Percentiles rank a stretch among this genome's conserved stretches.
Evolutionary conservation across 2,888 invertebrate species (phyloP).

Genomic region (Heteropelma amictum): DNA sequence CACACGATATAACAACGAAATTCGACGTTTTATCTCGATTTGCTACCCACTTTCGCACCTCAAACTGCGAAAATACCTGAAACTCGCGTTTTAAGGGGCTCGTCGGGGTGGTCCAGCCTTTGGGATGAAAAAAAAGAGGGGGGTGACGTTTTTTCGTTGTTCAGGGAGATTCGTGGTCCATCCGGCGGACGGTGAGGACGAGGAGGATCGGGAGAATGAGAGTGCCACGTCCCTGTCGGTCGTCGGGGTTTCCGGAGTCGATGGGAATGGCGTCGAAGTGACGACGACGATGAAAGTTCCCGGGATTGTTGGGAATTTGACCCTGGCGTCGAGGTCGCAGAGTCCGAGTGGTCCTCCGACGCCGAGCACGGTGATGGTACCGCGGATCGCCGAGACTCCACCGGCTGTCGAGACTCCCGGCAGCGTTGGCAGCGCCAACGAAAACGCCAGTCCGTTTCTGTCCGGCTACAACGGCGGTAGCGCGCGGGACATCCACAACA

Average conservation of each 20-base stretch:
- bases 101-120: no score
- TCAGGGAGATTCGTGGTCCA: conserved; percentile 78
- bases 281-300: conserved; percentile 54
- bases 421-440: conserved; percentile 76
- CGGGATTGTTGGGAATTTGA: conserved; percentile 67
- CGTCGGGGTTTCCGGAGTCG: not conserved
- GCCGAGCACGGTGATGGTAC: conserved; percentile 67
- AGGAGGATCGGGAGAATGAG: conserved; percentile 61
- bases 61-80: no score
- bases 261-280: conserved; percentile 34
- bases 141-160: no score
- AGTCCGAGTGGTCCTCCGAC: conserved; percentile 72
- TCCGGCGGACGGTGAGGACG: conserved; percentile 75
- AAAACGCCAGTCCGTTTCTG: conserved; percentile 78
- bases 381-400: conserved; percentile 74
- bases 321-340: conserved; percentile 66
- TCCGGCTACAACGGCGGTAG: conserved; percentile 74
- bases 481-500: conserved; percentile 68
- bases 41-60: no score
- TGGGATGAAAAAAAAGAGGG: no score
- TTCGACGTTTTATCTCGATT: no score
- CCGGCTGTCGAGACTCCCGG: conserved; percentile 77
- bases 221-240: conserved; percentile 15
- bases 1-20: no score
- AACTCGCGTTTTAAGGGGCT: no score